Conservation (phyloP, 2,888 invertebrate genomes). For the Blastobasis adustella region DNA sequence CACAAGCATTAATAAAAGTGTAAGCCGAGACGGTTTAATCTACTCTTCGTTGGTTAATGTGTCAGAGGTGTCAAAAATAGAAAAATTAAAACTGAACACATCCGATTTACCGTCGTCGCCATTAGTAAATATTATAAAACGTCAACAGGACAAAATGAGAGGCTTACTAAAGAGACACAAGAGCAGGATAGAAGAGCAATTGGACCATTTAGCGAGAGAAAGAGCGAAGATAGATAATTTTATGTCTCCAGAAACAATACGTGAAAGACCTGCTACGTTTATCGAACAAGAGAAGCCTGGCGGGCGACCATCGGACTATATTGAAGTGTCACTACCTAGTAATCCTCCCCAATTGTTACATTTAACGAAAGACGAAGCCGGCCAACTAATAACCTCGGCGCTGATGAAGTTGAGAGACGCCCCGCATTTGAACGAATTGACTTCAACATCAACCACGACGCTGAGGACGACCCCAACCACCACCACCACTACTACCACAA, state of each 20-base stretch:
- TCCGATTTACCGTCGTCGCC: not conserved
- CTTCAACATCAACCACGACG: not conserved
- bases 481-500: constrained; percentile 3
- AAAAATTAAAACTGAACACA: constrained; percentile 16
- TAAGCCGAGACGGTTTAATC: constrained; percentile 45
- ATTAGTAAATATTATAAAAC: constrained; percentile 20
- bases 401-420: constrained; percentile 11
- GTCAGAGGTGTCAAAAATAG: constrained; percentile 54
- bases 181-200: constrained; percentile 38
- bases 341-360: constrained; percentile 18
- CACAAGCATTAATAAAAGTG: constrained; percentile 57
- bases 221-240: constrained; percentile 32
- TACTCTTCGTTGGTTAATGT: constrained; percentile 53
- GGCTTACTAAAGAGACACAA: constrained; percentile 37
- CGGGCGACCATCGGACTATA: constrained; percentile 15
- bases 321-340: constrained; percentile 18
- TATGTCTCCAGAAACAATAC: constrained; percentile 2
- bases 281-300: not conserved
- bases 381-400: constrained; percentile 12
- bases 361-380: constrained; percentile 18
- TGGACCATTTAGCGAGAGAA: constrained; percentile 37
- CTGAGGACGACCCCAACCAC: not conserved
- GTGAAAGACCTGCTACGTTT: too few relatives aligned
- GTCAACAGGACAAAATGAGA: constrained; percentile 34
- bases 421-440: constrained; percentile 3